Percentiles rank a stretch among this genome's conserved stretches.
Conservation (phyloP, 2,797 vertebrate species). For the Taeniopygia guttata region DNA sequence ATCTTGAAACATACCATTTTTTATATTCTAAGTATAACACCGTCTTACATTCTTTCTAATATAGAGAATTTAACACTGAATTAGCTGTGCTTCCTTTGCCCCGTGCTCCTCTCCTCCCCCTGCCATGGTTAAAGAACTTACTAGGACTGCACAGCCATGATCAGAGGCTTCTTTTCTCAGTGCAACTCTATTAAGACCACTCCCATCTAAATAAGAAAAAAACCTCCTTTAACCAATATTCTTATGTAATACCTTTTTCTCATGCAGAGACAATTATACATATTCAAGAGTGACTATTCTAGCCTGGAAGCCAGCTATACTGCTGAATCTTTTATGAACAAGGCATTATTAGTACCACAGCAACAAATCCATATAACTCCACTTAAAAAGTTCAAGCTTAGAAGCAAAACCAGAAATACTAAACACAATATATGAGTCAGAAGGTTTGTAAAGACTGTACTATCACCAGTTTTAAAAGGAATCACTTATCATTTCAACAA, state of each 20-base stretch:
- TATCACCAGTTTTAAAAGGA: background rate
- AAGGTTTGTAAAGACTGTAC: background rate
- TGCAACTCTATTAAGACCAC: background rate
- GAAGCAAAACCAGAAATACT: background rate
- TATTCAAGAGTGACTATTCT: background rate
- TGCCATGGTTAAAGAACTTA: background rate
- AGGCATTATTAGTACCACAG: background rate
- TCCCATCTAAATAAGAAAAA: background rate
- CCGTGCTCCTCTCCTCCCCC: background rate
- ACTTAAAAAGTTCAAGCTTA: background rate
- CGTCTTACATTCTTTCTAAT: background rate
- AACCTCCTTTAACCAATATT: background rate
- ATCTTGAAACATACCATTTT: background rate
- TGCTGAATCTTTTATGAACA: background rate
- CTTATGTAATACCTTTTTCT: background rate
- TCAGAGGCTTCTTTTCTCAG: background rate
- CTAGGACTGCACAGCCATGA: background rate
- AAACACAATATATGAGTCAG: background rate
- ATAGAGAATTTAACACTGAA: background rate
- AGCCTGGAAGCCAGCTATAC: background rate
- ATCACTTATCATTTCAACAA: background rate
- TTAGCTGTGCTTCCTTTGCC: background rate
- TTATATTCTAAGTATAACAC: background rate
- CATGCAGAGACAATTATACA: background rate
- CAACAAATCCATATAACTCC: background rate